Percentiles rank a stretch among this genome's conserved stretches.
Conservation (phyloP, 2,888 invertebrate genomes). For the Meiosimyza platycephala region DNA sequence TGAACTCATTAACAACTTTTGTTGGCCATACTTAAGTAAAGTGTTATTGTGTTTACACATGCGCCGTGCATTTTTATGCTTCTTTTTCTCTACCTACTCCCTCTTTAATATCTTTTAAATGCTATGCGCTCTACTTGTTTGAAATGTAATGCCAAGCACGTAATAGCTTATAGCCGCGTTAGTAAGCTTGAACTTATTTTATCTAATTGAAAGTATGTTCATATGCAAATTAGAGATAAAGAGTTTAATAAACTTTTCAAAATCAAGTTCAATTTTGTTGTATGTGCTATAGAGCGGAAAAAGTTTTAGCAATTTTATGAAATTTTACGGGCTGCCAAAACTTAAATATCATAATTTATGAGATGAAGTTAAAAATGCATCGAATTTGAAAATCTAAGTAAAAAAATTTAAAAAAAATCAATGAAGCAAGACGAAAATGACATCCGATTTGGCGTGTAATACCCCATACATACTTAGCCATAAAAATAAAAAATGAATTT, state of each 20-base stretch:
- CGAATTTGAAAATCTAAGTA: too few species aligned
- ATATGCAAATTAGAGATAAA: background rate
- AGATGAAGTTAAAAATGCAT: too few species aligned
- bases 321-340: too few species aligned
- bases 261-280: slow-evolving; percentile 14
- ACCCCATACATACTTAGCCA: too few species aligned
- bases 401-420: too few species aligned
- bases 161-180: slow-evolving; percentile 15
- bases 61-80: background rate
- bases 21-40: slow-evolving; percentile 11
- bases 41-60: slow-evolving; percentile 20
- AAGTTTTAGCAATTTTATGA: too few species aligned
- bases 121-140: slow-evolving; percentile 22
- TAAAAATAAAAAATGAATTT: too few species aligned
- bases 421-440: too few species aligned
- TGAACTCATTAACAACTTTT: background rate
- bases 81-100: background rate
- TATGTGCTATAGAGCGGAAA: too few species aligned
- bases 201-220: background rate
- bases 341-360: too few species aligned
- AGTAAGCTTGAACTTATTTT: slow-evolving; percentile 17
- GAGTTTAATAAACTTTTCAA: background rate
- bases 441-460: too few species aligned
- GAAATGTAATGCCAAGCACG: slow-evolving; percentile 26
- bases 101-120: background rate